Evolutionary conservation across 37 sponge, comb jelly and placozoan genomes (phyloP), one percentile per base, ranked within the genome.

Genomic region (Spongia lamella): DNA sequence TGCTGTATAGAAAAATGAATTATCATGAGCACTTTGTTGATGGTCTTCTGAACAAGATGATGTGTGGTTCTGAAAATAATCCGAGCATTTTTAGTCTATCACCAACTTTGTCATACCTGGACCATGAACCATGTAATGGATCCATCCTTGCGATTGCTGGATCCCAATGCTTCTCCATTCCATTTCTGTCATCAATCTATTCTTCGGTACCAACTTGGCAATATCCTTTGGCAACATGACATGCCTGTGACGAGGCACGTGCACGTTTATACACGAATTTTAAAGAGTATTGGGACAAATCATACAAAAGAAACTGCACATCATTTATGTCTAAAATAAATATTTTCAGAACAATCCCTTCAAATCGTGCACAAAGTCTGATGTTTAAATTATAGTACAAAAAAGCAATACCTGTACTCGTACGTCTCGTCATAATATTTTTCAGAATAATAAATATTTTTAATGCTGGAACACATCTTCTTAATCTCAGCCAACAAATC

Each of bases 161-260:
- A 96, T 94, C 6, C 97, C 97, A 4, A 96, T 64, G 15, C 77
- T 52, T 50, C 97, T 77, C 97, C 97, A 96, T 69, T 96, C 97
- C 0, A 33, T 40, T 56, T 96, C 97, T 1, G 85, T 29, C 97
- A 96, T 96, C 25, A 96, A 79, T 14, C 72, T 53, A 13, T 83
- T 70, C 53, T 77, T 86, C 7, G 97, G 97, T 7, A 96, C 88
- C 47, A 62, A 31, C 58, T 89, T 86, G 26, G 84, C 84, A 4
- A 96, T 56, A 9, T 93, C 92, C 67, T 96, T 96, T 16, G 97
- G 97, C 19, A 96, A 79, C 79, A 93, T 93, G 15, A 96, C 97
- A 59, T 96, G 97, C 60, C 97, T 96, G 63, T 1, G 37, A 7
- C 7, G 36, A 26, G 56, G 19, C 13, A 30, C 66, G 37, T 64